phyloP scores from a whole-genome alignment of 2,797 vertebrate species.

The Eleutherodactylus coqui region DNA sequence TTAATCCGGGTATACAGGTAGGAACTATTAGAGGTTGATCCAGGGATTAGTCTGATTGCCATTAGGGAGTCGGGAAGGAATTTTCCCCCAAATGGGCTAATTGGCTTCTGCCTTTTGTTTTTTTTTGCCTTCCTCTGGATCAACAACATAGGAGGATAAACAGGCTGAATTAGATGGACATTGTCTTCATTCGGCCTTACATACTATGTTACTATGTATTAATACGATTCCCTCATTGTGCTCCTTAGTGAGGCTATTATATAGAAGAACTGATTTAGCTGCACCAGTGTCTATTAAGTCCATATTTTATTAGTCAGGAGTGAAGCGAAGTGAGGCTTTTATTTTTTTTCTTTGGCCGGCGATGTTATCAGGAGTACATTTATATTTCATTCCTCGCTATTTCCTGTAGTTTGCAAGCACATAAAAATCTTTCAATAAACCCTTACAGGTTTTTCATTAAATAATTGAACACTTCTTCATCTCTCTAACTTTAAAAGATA shows the following conservation, averaged over 20 bases:
- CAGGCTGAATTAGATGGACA: too few species aligned
- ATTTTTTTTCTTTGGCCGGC: neutral
- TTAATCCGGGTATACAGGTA: too few species aligned
- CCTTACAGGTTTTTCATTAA: neutral
- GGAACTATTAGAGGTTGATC: too few species aligned
- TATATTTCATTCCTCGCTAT: conserved; percentile 1
- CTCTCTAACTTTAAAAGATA: neutral
- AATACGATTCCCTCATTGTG: too few species aligned
- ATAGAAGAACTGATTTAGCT: neutral
- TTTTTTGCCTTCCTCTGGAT: too few species aligned
- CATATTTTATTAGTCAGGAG: neutral
- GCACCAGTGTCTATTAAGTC: neutral
- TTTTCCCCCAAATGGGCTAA: too few species aligned
- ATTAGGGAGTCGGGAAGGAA: too few species aligned
- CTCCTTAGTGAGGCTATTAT: neutral
- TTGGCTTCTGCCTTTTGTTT: too few species aligned
- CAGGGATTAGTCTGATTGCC: too few species aligned
- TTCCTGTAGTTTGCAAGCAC: neutral
- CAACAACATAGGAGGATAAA: too few species aligned
- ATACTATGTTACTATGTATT: too few species aligned
- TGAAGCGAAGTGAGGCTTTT: neutral
- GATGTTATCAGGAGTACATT: neutral
- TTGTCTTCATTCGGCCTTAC: too few species aligned
- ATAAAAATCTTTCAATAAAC: neutral
- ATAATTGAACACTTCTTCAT: neutral